phyloP scores from a whole-genome alignment of 2,888 invertebrate species.

The Hesperia comma region DNA sequence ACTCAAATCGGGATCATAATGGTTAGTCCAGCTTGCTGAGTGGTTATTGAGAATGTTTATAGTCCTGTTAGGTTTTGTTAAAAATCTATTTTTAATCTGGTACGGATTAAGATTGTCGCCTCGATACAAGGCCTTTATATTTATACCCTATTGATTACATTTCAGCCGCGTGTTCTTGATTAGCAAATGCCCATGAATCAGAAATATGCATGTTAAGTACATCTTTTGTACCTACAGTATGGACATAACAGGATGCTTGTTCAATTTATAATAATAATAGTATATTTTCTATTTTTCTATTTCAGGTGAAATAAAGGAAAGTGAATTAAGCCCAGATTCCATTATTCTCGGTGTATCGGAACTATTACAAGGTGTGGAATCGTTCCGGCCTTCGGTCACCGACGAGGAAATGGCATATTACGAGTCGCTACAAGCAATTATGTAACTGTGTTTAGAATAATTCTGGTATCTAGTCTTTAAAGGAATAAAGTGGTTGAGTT shows the following conservation, averaged over 20 bases:
- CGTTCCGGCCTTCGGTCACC: slow-evolving; percentile 89
- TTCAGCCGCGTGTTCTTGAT: too few relatives aligned
- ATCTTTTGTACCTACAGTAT: too few relatives aligned
- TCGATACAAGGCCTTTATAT: too few relatives aligned
- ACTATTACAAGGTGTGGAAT: slow-evolving; percentile 84
- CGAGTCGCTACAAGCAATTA: slow-evolving; percentile 73
- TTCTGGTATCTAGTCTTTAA: slow-evolving; percentile 7
- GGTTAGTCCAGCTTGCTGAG: too few relatives aligned
- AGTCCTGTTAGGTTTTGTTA: too few relatives aligned
- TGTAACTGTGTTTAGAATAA: slow-evolving; percentile 47
- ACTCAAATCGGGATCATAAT: background rate
- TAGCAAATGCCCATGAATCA: too few relatives aligned
- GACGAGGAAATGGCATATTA: slow-evolving; percentile 88
- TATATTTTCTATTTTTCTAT: slow-evolving; percentile 38
- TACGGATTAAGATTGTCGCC: too few relatives aligned
- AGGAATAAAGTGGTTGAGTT: slow-evolving; percentile 3
- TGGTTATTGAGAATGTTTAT: too few relatives aligned
- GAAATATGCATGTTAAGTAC: too few relatives aligned
- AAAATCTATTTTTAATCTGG: too few relatives aligned
- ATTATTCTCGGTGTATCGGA: slow-evolving; percentile 86
- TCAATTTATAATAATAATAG: background rate
- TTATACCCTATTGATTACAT: too few relatives aligned
- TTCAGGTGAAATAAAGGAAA: slow-evolving; percentile 78
- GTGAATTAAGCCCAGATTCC: slow-evolving; percentile 78
- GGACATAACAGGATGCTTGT: too few relatives aligned